phyloP scores from a whole-genome alignment of 2,113 vertebrate species.

The Haplotaxodon microlepis region DNA sequence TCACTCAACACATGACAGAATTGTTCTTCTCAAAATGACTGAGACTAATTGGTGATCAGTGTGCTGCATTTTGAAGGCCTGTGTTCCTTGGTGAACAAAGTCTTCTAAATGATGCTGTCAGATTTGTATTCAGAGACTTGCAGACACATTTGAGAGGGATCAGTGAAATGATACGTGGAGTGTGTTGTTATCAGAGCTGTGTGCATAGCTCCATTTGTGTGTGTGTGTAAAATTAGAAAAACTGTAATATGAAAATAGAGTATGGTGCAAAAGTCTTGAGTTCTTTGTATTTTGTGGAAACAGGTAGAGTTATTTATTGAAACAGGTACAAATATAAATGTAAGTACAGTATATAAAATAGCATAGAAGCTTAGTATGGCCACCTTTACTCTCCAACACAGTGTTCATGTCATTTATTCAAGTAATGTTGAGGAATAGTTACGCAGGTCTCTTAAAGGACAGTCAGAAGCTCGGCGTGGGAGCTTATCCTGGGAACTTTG shows the following conservation, averaged over 20 bases:
- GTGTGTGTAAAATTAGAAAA: not conserved
- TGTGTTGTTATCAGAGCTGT: not conserved
- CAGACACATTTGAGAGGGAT: not conserved
- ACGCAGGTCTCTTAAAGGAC: not conserved
- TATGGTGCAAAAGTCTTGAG: not conserved
- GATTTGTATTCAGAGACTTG: not conserved
- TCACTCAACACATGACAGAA: not conserved
- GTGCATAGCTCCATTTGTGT: not conserved
- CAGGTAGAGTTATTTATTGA: not conserved
- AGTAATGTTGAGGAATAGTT: not conserved
- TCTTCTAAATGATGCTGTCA: not conserved
- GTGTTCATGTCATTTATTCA: not conserved
- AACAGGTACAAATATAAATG: not conserved
- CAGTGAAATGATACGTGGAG: not conserved
- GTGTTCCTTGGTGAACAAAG: not conserved
- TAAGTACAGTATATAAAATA: not conserved
- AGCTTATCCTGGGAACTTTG: not conserved
- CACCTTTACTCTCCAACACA: not conserved
- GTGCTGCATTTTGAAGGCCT: not conserved
- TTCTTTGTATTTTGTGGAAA: not conserved
- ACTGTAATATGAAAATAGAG: not conserved
- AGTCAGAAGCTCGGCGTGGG: not conserved
- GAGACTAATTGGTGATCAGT: not conserved
- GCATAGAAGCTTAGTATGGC: not conserved
- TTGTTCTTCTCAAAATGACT: not conserved